phyloP scores from a whole-genome alignment of 2,888 invertebrate species.

The Drosophila eohydei region DNA sequence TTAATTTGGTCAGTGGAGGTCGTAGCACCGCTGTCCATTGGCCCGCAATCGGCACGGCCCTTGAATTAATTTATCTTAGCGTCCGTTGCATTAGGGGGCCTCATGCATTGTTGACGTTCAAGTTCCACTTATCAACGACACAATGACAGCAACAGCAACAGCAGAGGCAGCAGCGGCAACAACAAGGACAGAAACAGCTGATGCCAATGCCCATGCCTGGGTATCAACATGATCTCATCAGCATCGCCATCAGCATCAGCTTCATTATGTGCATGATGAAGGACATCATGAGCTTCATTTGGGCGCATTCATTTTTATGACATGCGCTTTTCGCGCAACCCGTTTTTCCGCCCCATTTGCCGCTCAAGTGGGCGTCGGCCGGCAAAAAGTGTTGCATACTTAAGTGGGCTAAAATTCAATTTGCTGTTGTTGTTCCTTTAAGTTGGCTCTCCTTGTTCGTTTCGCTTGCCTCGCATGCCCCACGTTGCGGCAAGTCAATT shows the following conservation, averaged over 20 bases:
- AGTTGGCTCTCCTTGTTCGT: constrained; percentile 25
- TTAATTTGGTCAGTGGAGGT: constrained; percentile 42
- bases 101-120: constrained; percentile 74
- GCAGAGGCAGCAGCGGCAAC: constrained; percentile 20
- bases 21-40: not conserved
- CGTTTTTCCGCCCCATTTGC: constrained; percentile 64
- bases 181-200: not conserved
- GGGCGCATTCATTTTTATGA: constrained; percentile 64
- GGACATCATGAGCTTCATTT: constrained; percentile 61
- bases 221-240: constrained; percentile 44
- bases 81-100: constrained; percentile 52
- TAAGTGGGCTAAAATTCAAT: constrained; percentile 59
- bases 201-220: constrained; percentile 17
- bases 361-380: constrained; percentile 51
- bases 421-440: constrained; percentile 49
- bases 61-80: constrained; percentile 79
- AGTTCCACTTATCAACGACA: constrained; percentile 71
- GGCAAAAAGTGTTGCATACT: constrained; percentile 68
- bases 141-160: constrained; percentile 24
- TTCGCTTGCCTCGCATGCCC: constrained; percentile 28
- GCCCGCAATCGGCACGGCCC: constrained; percentile 27
- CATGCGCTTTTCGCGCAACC: constrained; percentile 67
- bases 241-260: constrained; percentile 14
- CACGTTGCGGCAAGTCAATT: constrained; percentile 74
- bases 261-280: constrained; percentile 15